Conservation (phyloP, 2,113 vertebrate genomes). For the Morone chrysops region DNA sequence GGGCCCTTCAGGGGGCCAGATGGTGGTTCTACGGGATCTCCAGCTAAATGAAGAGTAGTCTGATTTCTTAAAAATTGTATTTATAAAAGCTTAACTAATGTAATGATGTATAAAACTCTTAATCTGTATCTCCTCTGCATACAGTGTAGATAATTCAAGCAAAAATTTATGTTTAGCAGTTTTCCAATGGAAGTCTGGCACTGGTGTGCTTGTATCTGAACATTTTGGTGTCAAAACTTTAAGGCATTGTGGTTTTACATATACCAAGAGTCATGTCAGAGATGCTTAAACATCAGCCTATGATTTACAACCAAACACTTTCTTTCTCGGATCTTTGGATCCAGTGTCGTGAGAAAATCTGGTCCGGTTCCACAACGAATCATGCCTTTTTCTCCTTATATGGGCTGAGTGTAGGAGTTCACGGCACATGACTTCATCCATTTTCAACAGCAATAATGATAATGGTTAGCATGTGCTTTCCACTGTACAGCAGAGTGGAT, state of each 20-base stretch:
- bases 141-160: constrained; percentile 1
- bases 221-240: background rate
- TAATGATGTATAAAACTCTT: background rate
- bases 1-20: background rate
- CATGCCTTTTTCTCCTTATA: constrained; percentile 61
- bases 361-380: constrained; percentile 26
- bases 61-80: background rate
- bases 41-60: background rate
- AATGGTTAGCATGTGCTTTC: constrained; percentile 69
- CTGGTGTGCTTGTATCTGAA: constrained; percentile 2
- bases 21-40: background rate
- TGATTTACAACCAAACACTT: background rate
- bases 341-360: constrained; percentile 50
- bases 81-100: background rate
- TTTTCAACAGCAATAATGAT: constrained; percentile 57
- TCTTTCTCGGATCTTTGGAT: constrained; percentile 11
- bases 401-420: constrained; percentile 44
- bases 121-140: constrained; percentile 16
- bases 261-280: background rate
- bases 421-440: constrained; percentile 67
- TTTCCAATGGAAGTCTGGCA: background rate
- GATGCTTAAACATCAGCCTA: background rate
- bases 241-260: background rate
- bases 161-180: background rate
- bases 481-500: constrained; percentile 41